phyloP scores from a whole-genome alignment of 2,797 vertebrate genomes.

The Lateolabrax maculatus region DNA sequence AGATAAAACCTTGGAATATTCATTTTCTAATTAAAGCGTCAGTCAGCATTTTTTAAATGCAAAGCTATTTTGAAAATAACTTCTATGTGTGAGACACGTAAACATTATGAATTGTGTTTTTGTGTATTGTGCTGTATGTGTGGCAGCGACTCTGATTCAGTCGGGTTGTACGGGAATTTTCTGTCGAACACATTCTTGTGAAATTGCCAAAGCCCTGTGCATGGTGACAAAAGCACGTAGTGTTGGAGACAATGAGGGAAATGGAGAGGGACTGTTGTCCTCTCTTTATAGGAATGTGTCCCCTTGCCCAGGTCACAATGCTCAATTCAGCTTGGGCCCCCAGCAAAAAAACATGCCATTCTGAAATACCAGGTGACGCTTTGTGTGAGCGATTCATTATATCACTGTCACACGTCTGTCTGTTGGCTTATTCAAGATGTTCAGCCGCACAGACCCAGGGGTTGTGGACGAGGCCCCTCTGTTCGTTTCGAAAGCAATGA shows the following conservation, averaged over 20 bases:
- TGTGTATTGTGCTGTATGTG: neutral
- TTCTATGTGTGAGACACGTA: neutral
- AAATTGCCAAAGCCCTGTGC: slow-evolving; percentile 52
- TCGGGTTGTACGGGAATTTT: slow-evolving; percentile 50
- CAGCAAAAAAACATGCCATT: slow-evolving; percentile 59
- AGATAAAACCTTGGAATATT: too few relatives aligned
- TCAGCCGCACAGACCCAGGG: slow-evolving; percentile 43
- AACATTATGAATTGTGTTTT: slow-evolving; percentile 5
- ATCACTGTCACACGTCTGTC: slow-evolving; percentile 67
- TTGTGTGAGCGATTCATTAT: slow-evolving; percentile 74
- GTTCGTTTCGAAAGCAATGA: slow-evolving; percentile 47
- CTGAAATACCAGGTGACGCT: slow-evolving; percentile 76
- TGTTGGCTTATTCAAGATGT: slow-evolving; percentile 44
- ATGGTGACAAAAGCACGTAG: slow-evolving; percentile 63
- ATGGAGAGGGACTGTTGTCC: slow-evolving; percentile 63
- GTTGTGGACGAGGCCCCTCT: slow-evolving; percentile 42
- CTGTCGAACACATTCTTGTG: slow-evolving; percentile 60
- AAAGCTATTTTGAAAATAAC: neutral
- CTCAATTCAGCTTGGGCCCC: slow-evolving; percentile 59
- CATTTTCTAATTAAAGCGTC: too few relatives aligned
- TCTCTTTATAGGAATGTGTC: slow-evolving; percentile 74
- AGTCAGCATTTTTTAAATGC: neutral
- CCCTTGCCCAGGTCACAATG: slow-evolving; percentile 71
- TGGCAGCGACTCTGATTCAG: neutral
- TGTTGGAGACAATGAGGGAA: slow-evolving; percentile 64